Conservation (phyloP, 2,113 vertebrate species). For the Chrysemys picta region DNA sequence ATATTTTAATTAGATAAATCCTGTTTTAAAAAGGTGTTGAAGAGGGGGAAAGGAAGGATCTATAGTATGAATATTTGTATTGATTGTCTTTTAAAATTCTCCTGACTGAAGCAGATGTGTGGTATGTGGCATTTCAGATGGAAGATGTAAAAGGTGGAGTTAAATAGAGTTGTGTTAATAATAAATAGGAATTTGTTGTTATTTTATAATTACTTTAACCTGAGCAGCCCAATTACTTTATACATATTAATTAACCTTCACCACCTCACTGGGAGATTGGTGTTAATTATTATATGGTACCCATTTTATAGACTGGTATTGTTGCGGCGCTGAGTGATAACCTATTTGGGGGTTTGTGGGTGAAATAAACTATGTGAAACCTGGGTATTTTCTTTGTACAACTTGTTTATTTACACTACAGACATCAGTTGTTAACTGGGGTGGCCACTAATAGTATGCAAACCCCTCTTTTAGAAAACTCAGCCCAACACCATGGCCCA, state of each 20-base stretch:
- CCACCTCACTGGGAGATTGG: not conserved
- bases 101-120: not conserved
- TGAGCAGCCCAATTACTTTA: not conserved
- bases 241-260: not conserved
- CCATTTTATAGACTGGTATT: not conserved
- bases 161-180: not conserved
- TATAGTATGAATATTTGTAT: not conserved
- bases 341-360: not conserved
- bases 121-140: not conserved
- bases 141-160: not conserved
- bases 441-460: not conserved
- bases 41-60: not conserved
- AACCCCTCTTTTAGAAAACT: slow-evolving; percentile 4
- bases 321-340: not conserved
- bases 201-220: not conserved
- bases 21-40: not conserved
- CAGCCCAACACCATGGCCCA: not conserved
- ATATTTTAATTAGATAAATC: not conserved
- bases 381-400: not conserved
- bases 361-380: not conserved
- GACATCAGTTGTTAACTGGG: not conserved
- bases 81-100: not conserved
- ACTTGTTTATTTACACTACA: not conserved
- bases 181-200: not conserved
- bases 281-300: not conserved